phyloP scores from a whole-genome alignment of 2,797 vertebrate species.

The Sphenodon punctatus region DNA sequence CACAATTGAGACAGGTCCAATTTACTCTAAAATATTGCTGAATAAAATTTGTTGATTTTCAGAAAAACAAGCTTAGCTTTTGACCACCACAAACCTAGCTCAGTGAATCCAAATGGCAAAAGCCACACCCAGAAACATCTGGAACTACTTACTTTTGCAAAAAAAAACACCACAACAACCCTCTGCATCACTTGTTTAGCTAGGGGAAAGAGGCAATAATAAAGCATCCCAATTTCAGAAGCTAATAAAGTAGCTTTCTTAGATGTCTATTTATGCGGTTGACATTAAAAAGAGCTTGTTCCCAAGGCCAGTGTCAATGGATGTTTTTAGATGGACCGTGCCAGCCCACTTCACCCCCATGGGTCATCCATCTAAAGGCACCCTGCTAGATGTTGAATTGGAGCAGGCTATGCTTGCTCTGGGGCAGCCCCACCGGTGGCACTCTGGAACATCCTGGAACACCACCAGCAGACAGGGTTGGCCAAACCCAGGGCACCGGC shows the following conservation, averaged over 20 bases:
- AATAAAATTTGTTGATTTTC: accelerated
- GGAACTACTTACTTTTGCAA: background rate
- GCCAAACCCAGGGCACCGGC: too few relatives aligned
- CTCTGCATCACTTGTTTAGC: background rate
- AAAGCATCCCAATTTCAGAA: too few relatives aligned
- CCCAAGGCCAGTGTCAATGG: accelerated
- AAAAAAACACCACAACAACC: too few relatives aligned
- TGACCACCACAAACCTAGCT: background rate
- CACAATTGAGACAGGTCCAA: accelerated
- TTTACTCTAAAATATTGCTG: accelerated
- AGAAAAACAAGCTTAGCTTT: background rate
- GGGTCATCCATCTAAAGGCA: too few relatives aligned
- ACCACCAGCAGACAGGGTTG: too few relatives aligned
- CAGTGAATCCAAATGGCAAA: background rate
- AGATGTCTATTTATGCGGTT: background rate
- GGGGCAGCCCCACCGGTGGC: too few relatives aligned
- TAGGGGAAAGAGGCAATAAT: background rate
- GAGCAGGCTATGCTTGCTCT: too few relatives aligned
- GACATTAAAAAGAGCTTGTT: background rate
- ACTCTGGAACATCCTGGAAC: too few relatives aligned
- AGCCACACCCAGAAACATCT: background rate
- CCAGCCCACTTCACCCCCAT: too few relatives aligned
- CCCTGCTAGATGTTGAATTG: too few relatives aligned
- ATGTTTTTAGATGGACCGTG: too few relatives aligned
- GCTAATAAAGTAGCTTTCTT: too few relatives aligned